Base-by-base conservation (phyloP, 2,113 vertebrate species). In the Aix galericulata region DNA sequence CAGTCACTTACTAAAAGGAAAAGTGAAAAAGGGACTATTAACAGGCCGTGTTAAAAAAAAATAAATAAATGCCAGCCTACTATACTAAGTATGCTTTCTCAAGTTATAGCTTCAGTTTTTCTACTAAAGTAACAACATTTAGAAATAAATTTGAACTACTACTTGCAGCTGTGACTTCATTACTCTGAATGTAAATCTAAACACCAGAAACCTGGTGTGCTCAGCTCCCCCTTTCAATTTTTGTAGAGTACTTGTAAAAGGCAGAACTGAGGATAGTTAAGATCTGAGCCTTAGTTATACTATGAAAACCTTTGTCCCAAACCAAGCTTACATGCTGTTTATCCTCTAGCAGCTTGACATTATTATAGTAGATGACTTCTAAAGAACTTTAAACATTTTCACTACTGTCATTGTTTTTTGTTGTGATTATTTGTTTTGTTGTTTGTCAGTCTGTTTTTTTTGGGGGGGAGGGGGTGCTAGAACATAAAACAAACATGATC, bases 1-100 rank as follows among this genome's bases (percentile, higher is more conserved):
- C 98, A 99, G n/a, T 89, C 62, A 0, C 29, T 96, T 44, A 97
- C 97, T 98, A 96, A 79, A 82, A 88, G 84, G 95, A 96, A 59
- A 82, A 80, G 42, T 20, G 60, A 80, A 12, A 34, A 42, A 53
- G 6, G 15, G 40, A 27, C 50, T 14, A 20, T 55, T 58, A 69
- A 53, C 17, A 55, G 6, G 36, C 27, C 34, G 55, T 7, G 12
- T 42, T 23, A 7, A 31, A 7, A 44, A 6, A 79, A 7, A 52
- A 53, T 5, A 40, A 46, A 46, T 4, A 52, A 55, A 74, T 62
- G 56, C 6, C 48, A 77, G 48, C 34, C 11, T 73, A 14, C 8
- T 31, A 29, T 0, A 94, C 18, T 5, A 59, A 77, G 50, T 17
- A 31, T 1, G 4, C 63, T 80, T 82, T 64, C 27, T 69, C 21